phyloP scores from a whole-genome alignment of 1,140 invertebrate genomes.

The Drosophila persimilis region DNA sequence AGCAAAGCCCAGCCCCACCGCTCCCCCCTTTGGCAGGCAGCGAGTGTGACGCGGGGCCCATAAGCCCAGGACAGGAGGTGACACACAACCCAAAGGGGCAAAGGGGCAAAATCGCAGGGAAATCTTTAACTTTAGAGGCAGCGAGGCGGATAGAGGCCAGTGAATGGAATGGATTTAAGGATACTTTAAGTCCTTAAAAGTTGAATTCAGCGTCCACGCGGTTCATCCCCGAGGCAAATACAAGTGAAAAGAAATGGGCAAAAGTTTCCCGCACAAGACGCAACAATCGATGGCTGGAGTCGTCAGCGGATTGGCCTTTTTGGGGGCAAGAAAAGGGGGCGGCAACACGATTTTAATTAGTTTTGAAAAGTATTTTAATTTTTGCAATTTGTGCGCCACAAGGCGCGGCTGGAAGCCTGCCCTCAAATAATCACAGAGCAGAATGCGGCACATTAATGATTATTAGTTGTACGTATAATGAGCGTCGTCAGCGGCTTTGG shows the following conservation, averaged over 20 bases:
- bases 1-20: too few relatives aligned
- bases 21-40: conserved; percentile 33
- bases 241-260: conserved; percentile 46
- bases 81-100: too few relatives aligned
- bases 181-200: too few relatives aligned
- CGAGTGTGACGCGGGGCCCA: conserved; percentile 46
- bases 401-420: conserved; percentile 11
- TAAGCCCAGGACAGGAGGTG: conserved; percentile 19
- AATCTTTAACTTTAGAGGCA: conserved; percentile 31
- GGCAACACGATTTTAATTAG: conserved; percentile 77
- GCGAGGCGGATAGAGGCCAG: not conserved
- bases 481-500: conserved; percentile 57
- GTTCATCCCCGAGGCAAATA: conserved; percentile 35
- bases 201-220: conserved; percentile 7
- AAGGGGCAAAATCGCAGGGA: conserved; percentile 2
- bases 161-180: too few relatives aligned
- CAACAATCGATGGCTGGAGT: conserved; percentile 66
- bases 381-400: conserved; percentile 72
- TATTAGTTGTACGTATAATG: conserved; percentile 77
- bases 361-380: conserved; percentile 78
- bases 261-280: conserved; percentile 47
- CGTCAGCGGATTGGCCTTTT: conserved; percentile 20
- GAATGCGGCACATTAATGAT: conserved; percentile 72
- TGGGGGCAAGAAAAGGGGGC: too few relatives aligned
- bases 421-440: conserved; percentile 41